Conservation (phyloP, 1,140 invertebrate species). For the Agrilus planipennis region DNA sequence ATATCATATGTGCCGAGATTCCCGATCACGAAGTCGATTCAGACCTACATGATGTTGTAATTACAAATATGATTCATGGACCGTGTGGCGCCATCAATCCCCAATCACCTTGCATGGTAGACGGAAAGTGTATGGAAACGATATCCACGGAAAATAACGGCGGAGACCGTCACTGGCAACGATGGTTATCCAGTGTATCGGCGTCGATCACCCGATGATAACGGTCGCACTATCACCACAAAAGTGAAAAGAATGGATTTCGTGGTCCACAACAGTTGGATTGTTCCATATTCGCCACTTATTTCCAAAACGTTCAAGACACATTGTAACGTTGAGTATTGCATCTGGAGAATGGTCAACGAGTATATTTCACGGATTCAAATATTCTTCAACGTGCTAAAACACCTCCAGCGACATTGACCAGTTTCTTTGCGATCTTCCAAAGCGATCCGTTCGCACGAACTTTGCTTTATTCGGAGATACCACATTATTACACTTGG, state of each 20-base stretch:
- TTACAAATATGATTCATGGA: conserved; percentile 33
- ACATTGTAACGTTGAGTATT: conserved; percentile 34
- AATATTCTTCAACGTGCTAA: conserved; percentile 1
- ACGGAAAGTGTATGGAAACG: conserved; percentile 12
- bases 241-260: no score
- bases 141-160: conserved; percentile 1
- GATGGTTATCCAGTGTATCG: conserved; percentile 8
- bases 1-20: conserved; percentile 34
- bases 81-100: conserved; percentile 26
- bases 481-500: conserved; percentile 33
- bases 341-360: conserved; percentile 22
- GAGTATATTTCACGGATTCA: conserved; percentile 20
- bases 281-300: conserved; percentile 33
- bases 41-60: conserved; percentile 26
- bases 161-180: conserved; percentile 3
- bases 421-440: conserved; percentile 11
- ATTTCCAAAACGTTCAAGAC: conserved; percentile 27
- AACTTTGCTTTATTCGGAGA: conserved; percentile 31
- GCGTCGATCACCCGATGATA: conserved; percentile 5
- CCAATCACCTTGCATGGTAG: conserved; percentile 31
- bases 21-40: conserved; percentile 32
- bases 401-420: conserved; percentile 2
- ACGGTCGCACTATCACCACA: not conserved
- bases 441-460: conserved; percentile 22
- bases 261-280: conserved; percentile 22